Percentiles rank a stretch among this genome's conserved stretches.
phyloP scores from a whole-genome alignment of 1,140 invertebrate species.

The Caerostris extrusa region DNA sequence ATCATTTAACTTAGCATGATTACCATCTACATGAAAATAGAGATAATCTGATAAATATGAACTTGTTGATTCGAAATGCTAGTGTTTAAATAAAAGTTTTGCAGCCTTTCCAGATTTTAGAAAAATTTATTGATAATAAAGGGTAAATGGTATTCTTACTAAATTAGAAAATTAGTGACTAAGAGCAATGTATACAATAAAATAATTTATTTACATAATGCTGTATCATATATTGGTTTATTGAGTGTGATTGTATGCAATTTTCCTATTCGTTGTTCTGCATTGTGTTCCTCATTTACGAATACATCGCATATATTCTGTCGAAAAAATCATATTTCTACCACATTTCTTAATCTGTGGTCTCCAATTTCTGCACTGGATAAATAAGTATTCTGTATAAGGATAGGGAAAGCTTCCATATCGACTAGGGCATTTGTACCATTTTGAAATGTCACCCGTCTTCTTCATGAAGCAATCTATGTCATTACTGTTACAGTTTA shows the following conservation, averaged over 20 bases:
- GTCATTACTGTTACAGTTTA: slow-evolving; percentile 13
- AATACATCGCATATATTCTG: slow-evolving; percentile 45
- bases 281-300: background rate
- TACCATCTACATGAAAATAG: too few relatives aligned
- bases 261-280: background rate
- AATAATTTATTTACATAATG: slow-evolving; percentile 20
- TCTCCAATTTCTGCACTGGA: slow-evolving; percentile 37
- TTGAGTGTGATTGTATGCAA: background rate
- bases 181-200: background rate
- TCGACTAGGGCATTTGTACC: slow-evolving; percentile 38
- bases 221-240: background rate
- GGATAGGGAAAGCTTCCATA: slow-evolving; percentile 56
- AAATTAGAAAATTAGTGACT: too few relatives aligned
- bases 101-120: too few relatives aligned
- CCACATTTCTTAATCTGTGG: slow-evolving; percentile 48
- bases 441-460: slow-evolving; percentile 7
- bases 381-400: background rate
- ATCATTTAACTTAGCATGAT: too few relatives aligned
- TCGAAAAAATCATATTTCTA: background rate
- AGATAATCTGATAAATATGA: too few relatives aligned
- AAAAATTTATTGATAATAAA: too few relatives aligned
- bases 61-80: too few relatives aligned
- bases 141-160: too few relatives aligned
- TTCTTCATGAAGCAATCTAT: slow-evolving; percentile 54
- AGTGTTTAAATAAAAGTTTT: too few relatives aligned